These are phyloP conservation scores for Ammospiza caudacuta DNA, from an alignment of 2,113 vertebrate genomes.

Conservation along the genomic window DNA sequence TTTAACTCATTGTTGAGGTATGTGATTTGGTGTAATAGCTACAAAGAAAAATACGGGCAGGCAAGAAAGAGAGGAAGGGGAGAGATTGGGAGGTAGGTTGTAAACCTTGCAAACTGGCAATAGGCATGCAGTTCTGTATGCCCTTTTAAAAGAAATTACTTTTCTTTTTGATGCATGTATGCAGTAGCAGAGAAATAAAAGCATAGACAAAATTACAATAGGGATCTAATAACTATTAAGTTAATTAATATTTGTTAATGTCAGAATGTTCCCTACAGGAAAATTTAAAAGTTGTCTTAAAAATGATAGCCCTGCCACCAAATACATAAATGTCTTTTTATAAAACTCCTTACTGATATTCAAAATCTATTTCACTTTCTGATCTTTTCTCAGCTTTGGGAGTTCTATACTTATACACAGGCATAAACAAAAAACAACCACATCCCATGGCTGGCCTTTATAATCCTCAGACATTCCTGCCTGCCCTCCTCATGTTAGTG, in stretches of 20 bases:
- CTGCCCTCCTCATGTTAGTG: neutral
- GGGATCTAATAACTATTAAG: neutral
- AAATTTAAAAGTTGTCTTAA: neutral
- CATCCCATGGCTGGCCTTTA: neutral
- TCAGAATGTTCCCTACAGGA: neutral
- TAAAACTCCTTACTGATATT: neutral
- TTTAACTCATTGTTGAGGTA: neutral
- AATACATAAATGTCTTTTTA: neutral
- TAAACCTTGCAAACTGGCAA: neutral
- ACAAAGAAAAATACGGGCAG: neutral
- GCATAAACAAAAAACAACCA: neutral
- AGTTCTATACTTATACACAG: neutral
- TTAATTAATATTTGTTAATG: neutral
- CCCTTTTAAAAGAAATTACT: neutral
- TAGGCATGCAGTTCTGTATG: neutral
- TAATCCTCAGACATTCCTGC: neutral
- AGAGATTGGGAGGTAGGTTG: accelerated
- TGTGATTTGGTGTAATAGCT: neutral
- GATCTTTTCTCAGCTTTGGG: neutral
- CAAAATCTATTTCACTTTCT: neutral
- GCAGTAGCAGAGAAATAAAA: neutral
- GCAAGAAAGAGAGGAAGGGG: neutral
- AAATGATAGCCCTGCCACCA: neutral
- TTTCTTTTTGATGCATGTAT: neutral
- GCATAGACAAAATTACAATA: neutral